phyloP scores from a whole-genome alignment of 2,888 invertebrate genomes.

The Phania funesta region DNA sequence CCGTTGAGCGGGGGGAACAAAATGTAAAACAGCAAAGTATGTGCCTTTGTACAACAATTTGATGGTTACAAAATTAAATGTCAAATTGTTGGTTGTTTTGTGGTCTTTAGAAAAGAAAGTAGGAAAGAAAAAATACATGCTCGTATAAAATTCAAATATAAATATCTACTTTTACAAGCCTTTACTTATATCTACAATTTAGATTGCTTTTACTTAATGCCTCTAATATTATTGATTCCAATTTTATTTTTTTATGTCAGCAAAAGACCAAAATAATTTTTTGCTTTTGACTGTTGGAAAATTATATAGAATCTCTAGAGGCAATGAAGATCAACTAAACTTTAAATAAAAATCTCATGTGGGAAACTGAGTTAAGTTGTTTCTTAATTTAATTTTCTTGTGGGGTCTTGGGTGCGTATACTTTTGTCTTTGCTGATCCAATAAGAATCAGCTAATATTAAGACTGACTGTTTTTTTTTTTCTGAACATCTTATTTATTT shows the following conservation, averaged over 20 bases:
- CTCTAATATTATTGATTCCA: conserved; percentile 27
- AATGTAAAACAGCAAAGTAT: not conserved
- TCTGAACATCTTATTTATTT: no score
- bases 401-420: no score
- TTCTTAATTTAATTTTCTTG: no score
- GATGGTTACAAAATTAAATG: conserved; percentile 59
- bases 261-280: not conserved
- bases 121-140: not conserved
- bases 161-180: not conserved
- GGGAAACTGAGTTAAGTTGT: no score
- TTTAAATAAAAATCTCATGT: not conserved
- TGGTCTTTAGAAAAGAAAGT: conserved; percentile 27
- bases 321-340: not conserved
- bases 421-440: no score
- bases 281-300: not conserved
- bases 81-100: conserved; percentile 59
- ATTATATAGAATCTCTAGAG: not conserved
- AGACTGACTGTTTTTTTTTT: no score
- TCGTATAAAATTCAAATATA: not conserved
- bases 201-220: conserved; percentile 13
- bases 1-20: not conserved
- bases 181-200: conserved; percentile 2
- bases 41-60: conserved; percentile 23
- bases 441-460: no score
- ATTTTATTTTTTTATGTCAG: not conserved